Evolutionary conservation across 2,888 invertebrate genomes (phyloP).

Genomic region (Loripinus fragilis): DNA sequence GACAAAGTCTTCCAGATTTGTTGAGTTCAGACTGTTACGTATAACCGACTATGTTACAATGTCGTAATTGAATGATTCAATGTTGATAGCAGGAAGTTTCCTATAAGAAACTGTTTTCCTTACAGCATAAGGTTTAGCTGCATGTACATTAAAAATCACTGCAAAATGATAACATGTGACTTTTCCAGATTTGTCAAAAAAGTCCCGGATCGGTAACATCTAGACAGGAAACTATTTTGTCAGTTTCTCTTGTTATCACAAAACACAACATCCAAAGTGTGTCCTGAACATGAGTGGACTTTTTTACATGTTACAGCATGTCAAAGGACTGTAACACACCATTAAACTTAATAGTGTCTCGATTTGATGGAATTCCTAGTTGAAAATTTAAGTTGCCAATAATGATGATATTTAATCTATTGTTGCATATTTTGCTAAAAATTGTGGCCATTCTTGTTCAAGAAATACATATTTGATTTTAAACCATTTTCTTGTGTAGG

Average conservation of each 20-base stretch:
- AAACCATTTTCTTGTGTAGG: conserved; percentile 31
- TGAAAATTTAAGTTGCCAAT: conserved; percentile 38
- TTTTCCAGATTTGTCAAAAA: conserved; percentile 35
- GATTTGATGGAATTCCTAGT: conserved; percentile 21
- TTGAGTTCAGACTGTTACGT: neutral
- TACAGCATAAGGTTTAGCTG: conserved; percentile 33
- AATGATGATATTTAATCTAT: conserved; percentile 36
- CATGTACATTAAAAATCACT: conserved; percentile 25
- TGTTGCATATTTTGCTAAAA: conserved; percentile 30
- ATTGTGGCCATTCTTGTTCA: conserved; percentile 37
- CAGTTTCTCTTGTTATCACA: conserved; percentile 36
- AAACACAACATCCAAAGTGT: conserved; percentile 39
- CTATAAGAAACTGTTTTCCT: conserved; percentile 36
- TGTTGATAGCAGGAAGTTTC: conserved; percentile 27
- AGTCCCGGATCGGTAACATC: conserved; percentile 37
- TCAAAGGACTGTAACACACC: conserved; percentile 40
- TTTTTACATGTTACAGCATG: conserved; percentile 32
- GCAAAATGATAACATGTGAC: conserved; percentile 41
- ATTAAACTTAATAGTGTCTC: conserved; percentile 21
- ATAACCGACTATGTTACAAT: conserved; percentile 5
- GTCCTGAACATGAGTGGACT: conserved; percentile 40
- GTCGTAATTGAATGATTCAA: conserved; percentile 26
- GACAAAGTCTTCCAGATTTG: conserved; percentile 15
- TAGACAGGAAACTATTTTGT: conserved; percentile 34
- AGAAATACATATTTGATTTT: conserved; percentile 12